phyloP scores from a whole-genome alignment of 2,113 vertebrate species.

The Anser cygnoides region DNA sequence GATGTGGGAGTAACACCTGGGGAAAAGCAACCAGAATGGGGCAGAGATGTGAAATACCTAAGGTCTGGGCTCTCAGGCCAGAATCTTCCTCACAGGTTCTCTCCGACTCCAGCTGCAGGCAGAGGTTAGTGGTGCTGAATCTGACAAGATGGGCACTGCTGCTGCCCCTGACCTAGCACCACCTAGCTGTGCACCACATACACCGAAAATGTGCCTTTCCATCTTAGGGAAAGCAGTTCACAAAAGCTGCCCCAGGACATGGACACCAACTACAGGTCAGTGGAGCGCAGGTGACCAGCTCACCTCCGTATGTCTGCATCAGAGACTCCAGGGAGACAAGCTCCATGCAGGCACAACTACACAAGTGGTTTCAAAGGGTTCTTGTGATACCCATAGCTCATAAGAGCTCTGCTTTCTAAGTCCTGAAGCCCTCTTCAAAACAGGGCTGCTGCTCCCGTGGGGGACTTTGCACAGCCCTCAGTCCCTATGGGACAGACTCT shows the following conservation, averaged over 20 bases:
- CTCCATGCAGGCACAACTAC: not conserved
- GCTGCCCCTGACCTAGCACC: not conserved
- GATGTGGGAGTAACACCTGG: not conserved
- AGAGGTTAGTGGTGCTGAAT: no score
- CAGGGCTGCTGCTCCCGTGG: not conserved
- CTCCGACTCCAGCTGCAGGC: not conserved
- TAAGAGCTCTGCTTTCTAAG: accelerated
- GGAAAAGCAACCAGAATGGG: not conserved
- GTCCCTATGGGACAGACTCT: not conserved
- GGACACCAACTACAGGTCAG: no score
- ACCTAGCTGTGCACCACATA: not conserved
- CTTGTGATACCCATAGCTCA: not conserved
- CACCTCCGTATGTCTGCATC: not conserved
- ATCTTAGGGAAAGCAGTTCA: not conserved
- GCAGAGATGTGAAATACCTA: not conserved
- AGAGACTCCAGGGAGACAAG: not conserved
- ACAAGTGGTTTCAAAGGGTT: not conserved
- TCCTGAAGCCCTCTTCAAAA: not conserved
- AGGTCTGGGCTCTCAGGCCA: not conserved
- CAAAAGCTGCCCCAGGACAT: not conserved
- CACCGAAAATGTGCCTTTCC: not conserved
- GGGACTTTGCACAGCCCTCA: not conserved
- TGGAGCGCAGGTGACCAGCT: not conserved
- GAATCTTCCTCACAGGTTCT: not conserved
- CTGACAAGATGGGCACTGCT: accelerated